Conservation (phyloP, 2,113 vertebrate genomes). For the Cranoglanis bouderius region DNA sequence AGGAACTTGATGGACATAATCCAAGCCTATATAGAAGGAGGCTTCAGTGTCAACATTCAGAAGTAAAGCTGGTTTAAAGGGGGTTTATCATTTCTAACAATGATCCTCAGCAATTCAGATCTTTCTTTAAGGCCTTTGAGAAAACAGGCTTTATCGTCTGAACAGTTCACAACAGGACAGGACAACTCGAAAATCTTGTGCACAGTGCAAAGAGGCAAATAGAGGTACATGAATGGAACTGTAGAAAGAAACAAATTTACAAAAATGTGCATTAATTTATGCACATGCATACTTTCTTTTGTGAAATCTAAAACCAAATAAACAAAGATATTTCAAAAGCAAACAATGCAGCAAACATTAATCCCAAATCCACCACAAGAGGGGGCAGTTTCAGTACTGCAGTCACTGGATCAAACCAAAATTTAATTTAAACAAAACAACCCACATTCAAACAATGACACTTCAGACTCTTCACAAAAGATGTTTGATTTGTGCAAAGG, state of each 20-base stretch:
- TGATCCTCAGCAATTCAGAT: neutral
- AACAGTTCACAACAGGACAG: neutral
- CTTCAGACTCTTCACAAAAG: neutral
- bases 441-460: neutral
- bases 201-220: neutral
- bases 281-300: neutral
- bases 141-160: neutral
- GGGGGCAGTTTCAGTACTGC: neutral
- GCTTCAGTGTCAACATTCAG: neutral
- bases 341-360: neutral
- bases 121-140: neutral
- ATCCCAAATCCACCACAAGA: neutral
- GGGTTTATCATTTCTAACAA: neutral
- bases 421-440: neutral
- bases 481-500: neutral
- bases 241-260: neutral
- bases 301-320: neutral
- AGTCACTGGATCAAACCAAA: neutral
- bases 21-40: neutral
- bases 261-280: neutral
- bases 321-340: neutral
- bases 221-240: neutral
- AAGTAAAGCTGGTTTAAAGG: neutral
- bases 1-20: neutral
- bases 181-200: neutral